Conservation (phyloP, 2,888 invertebrate species). For the Rotaria socialis region DNA sequence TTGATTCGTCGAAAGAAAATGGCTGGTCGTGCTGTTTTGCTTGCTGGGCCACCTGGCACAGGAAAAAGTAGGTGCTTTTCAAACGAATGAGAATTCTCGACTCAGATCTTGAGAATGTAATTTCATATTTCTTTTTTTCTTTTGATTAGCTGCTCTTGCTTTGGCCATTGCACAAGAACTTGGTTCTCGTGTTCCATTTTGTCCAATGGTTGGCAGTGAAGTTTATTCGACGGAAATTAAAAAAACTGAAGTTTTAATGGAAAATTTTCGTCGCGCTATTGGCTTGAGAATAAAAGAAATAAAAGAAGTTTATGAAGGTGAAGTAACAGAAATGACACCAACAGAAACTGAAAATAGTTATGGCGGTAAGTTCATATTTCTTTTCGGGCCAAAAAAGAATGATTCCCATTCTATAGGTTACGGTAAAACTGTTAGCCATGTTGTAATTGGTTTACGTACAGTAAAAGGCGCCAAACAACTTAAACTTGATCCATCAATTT, state of each 20-base stretch:
- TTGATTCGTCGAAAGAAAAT: conserved; percentile 92
- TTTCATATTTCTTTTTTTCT: too few species aligned
- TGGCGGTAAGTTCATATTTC: too few species aligned
- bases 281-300: conserved; percentile 71
- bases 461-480: conserved; percentile 95
- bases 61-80: conserved; percentile 64
- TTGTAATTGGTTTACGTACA: conserved; percentile 84
- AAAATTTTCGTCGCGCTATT: conserved; percentile 93
- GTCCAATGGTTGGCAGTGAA: conserved; percentile 68
- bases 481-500: conserved; percentile 93
- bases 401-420: conserved; percentile 66
- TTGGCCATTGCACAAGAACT: conserved; percentile 94
- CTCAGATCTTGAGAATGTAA: too few species aligned
- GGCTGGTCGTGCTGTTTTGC: conserved; percentile 87
- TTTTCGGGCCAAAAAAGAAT: too few species aligned
- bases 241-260: conserved; percentile 98
- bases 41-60: conserved; percentile 93
- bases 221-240: conserved; percentile 98
- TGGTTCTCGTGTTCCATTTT: conserved; percentile 76
- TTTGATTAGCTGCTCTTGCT: conserved; percentile 78
- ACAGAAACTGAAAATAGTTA: conserved; percentile 92
- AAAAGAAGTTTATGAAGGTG: conserved; percentile 98
- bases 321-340: conserved; percentile 95
- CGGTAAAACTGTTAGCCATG: conserved; percentile 94
- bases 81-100: too few species aligned